Percentiles rank a stretch among this genome's conserved stretches.
phyloP scores from a whole-genome alignment of 2,113 vertebrate species.

The Odontesthes bonariensis region DNA sequence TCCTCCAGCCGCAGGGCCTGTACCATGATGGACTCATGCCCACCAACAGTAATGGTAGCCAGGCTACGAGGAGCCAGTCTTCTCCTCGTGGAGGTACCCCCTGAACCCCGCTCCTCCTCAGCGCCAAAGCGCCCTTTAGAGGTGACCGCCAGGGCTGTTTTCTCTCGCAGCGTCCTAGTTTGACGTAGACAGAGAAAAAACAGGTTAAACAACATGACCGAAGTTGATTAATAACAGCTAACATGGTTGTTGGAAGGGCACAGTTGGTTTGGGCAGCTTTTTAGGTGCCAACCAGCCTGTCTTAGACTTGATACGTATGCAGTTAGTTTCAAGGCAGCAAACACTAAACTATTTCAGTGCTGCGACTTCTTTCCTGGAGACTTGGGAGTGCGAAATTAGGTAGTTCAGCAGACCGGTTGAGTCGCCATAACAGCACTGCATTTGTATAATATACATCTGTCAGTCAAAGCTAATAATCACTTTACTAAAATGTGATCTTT shows the following conservation, averaged over 20 bases:
- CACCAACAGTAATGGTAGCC: constrained; percentile 86
- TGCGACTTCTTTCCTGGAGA: no score
- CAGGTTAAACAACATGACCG: not conserved
- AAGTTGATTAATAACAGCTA: not conserved
- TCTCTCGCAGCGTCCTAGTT: constrained; percentile 91
- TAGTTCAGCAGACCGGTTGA: no score
- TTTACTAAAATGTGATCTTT: no score
- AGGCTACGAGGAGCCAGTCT: constrained; percentile 88
- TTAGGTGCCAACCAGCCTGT: no score
- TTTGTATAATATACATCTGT: no score
- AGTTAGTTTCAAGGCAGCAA: no score
- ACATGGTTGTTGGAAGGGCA: not conserved
- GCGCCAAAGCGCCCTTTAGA: constrained; percentile 90
- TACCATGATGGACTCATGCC: constrained; percentile 94
- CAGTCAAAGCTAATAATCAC: no score
- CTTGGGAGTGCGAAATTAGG: no score
- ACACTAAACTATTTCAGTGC: no score
- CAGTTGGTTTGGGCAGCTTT: no score
- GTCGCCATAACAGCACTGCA: no score
- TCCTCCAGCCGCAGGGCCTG: constrained; percentile 93
- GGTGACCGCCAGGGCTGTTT: constrained; percentile 91
- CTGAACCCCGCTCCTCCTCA: constrained; percentile 88
- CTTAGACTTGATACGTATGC: no score
- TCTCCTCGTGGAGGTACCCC: constrained; percentile 89
- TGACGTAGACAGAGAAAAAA: constrained; percentile 23